A percentile compares a stretch with the other conserved stretches of the same genome.
These are phyloP conservation scores for Alethe diademata DNA, from an alignment of 2,113 vertebrate genomes.

Conservation along the genomic window DNA sequence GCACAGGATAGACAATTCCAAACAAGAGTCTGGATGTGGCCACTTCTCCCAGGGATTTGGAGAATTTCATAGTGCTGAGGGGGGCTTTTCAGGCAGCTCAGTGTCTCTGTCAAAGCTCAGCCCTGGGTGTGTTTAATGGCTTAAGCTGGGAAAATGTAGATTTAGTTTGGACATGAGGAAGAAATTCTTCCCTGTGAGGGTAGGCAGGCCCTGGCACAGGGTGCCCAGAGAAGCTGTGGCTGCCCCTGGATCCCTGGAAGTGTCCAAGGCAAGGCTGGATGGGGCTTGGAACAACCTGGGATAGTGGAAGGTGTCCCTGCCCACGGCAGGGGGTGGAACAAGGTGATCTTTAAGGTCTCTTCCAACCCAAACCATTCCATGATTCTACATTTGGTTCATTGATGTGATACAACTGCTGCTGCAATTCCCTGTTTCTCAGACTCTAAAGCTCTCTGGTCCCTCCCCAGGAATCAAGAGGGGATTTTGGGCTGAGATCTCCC, in stretches of 20 bases:
- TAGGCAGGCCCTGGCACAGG: fast-evolving
- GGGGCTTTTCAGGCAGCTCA: not conserved
- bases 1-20: not conserved
- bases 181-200: not conserved
- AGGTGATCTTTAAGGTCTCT: not conserved
- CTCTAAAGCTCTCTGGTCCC: not conserved
- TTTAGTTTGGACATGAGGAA: not conserved
- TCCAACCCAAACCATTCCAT: not conserved
- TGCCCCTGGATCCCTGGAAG: not conserved
- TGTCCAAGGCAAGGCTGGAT: fast-evolving
- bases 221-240: not conserved
- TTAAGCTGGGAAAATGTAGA: not conserved
- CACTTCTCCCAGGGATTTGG: not conserved
- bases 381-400: not conserved
- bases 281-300: not conserved
- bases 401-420: not conserved
- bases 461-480: not conserved
- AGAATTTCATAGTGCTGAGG: not conserved
- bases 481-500: not conserved
- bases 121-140: not conserved
- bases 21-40: not conserved
- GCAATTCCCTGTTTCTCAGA: not conserved
- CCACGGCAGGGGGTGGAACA: not conserved
- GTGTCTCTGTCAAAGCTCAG: not conserved
- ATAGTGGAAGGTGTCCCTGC: not conserved